Conservation (phyloP, 2,113 vertebrate genomes). For the Gallinago jamesoni region DNA sequence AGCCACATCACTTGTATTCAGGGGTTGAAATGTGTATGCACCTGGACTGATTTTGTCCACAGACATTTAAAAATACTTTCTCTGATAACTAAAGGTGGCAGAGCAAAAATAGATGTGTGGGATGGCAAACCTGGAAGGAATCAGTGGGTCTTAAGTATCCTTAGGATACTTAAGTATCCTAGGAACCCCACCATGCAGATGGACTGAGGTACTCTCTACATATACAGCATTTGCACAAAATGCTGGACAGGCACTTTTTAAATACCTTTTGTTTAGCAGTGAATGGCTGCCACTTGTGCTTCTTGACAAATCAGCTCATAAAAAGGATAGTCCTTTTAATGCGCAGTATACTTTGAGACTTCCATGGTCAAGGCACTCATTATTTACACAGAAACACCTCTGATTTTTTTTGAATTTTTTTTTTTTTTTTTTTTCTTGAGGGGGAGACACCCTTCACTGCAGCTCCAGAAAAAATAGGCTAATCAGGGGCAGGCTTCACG, state of each 20-base stretch:
- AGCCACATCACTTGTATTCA: background rate
- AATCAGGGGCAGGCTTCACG: conserved; percentile 58
- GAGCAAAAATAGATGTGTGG: background rate
- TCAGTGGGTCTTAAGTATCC: background rate
- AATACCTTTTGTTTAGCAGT: background rate
- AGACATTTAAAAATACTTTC: background rate
- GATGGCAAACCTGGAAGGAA: background rate
- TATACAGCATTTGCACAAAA: background rate
- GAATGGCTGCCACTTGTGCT: background rate
- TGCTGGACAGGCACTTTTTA: background rate
- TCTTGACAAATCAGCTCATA: background rate
- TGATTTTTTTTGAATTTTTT: background rate
- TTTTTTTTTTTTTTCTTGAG: background rate
- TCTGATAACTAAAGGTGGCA: background rate
- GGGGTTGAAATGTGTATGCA: background rate
- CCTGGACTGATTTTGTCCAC: background rate
- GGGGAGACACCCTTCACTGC: background rate
- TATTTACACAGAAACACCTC: background rate
- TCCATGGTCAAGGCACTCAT: background rate
- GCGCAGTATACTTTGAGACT: background rate
- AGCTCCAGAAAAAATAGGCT: conserved; percentile 45
- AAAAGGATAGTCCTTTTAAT: background rate
- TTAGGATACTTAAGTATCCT: background rate
- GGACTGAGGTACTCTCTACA: background rate
- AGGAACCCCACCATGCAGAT: accelerated